These are phyloP conservation scores for Mola mola DNA, from an alignment of 2,113 vertebrate genomes.

Conservation along the genomic window DNA sequence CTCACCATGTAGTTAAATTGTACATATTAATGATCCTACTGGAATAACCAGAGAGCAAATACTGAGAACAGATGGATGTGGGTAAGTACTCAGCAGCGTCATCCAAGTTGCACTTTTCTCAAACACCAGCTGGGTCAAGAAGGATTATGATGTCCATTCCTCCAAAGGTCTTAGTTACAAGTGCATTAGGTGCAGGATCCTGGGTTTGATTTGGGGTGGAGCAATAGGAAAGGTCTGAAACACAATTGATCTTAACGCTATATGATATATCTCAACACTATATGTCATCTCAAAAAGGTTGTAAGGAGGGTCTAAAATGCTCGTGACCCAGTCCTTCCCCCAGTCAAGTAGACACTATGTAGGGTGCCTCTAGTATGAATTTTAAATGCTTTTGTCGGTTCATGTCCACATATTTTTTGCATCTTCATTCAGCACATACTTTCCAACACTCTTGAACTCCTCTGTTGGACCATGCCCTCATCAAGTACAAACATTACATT, in stretches of 20 bases:
- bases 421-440: conserved; percentile 30
- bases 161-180: conserved; percentile 38
- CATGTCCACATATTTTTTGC: conserved; percentile 41
- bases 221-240: conserved; percentile 33
- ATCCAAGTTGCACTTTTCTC: conserved; percentile 60
- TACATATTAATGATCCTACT: conserved; percentile 33
- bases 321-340: conserved; percentile 36
- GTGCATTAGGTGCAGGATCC: conserved; percentile 39
- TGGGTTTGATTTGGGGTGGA: conserved; percentile 9
- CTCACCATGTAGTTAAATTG: too few species aligned
- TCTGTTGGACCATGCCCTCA: conserved; percentile 59
- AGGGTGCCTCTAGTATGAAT: too few species aligned
- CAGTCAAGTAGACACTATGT: conserved; percentile 62
- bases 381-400: too few species aligned
- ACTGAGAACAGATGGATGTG: conserved; percentile 7
- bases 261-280: conserved; percentile 64
- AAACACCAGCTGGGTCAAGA: conserved; percentile 50
- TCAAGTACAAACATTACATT: conserved; percentile 34
- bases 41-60: conserved; percentile 5
- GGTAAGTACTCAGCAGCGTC: background rate
- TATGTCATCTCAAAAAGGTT: too few species aligned
- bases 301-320: too few species aligned
- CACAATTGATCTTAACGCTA: conserved; percentile 60
- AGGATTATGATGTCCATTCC: conserved; percentile 30
- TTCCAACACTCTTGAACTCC: conserved; percentile 1